Conservation (phyloP, 2,797 vertebrate genomes). For the Mormyrus hasselquistii region DNA sequence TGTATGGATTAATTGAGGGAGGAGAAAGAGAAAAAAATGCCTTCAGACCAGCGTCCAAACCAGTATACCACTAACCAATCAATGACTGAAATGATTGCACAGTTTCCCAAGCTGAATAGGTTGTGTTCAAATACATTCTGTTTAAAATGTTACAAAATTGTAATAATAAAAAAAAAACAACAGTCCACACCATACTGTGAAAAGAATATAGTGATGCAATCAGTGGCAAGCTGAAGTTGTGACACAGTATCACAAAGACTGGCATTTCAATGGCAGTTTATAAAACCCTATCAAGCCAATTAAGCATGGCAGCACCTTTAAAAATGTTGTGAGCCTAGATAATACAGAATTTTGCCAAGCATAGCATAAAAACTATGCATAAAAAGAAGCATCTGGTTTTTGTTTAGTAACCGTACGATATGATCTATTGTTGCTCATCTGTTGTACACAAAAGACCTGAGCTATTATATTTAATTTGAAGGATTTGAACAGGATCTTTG, state of each 20-base stretch:
- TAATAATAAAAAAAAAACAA: neutral
- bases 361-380: neutral
- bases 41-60: neutral
- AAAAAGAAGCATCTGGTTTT: constrained; percentile 17
- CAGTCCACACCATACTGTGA: neutral
- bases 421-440: neutral
- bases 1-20: neutral
- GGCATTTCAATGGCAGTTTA: neutral
- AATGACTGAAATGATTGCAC: neutral
- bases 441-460: neutral
- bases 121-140: neutral
- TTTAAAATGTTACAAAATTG: neutral
- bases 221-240: neutral
- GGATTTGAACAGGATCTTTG: neutral
- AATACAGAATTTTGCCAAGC: neutral
- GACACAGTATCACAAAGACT: neutral
- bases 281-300: neutral
- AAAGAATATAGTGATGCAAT: neutral
- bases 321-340: neutral
- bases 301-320: neutral
- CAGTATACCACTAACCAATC: neutral
- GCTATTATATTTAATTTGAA: constrained; percentile 6
- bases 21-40: neutral
- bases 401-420: neutral
- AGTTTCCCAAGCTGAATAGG: neutral